Evolutionary conservation across 1,140 invertebrate species (phyloP).

Genomic region (Leptoteleia sp.): DNA sequence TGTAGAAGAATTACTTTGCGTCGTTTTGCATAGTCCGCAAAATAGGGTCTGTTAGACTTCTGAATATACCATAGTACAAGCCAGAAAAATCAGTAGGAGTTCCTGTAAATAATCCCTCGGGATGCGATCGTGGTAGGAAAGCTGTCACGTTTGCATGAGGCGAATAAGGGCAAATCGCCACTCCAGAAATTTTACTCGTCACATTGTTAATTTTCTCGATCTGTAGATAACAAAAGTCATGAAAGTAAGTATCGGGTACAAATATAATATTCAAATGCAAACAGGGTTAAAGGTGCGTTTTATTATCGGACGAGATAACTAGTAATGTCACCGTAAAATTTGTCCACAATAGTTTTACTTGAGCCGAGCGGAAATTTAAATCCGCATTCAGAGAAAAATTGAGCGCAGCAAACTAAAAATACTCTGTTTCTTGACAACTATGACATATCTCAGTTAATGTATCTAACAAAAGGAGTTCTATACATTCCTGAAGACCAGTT

Average conservation of each 20-base stretch:
- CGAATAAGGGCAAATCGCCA: constrained; percentile 92
- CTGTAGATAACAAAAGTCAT: constrained; percentile 78
- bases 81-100: constrained; percentile 92
- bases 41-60: constrained; percentile 76
- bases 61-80: constrained; percentile 89
- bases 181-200: constrained; percentile 85
- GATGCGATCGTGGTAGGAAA: constrained; percentile 85
- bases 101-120: constrained; percentile 90
- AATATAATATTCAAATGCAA: background rate
- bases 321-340: too few species aligned
- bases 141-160: constrained; percentile 92
- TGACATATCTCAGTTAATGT: too few species aligned
- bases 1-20: constrained; percentile 82
- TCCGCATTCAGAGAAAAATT: too few species aligned
- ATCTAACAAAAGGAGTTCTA: too few species aligned
- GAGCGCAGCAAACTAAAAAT: too few species aligned
- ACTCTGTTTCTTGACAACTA: too few species aligned
- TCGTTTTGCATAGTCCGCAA: constrained; percentile 94
- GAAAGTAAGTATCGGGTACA: background rate
- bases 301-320: too few species aligned
- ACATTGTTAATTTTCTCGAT: constrained; percentile 88
- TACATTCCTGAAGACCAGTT: too few species aligned
- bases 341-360: too few species aligned
- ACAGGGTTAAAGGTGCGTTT: background rate
- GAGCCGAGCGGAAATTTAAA: background rate